phyloP scores from a whole-genome alignment of 2,888 invertebrate genomes.

The Pyrrhosoma nymphula region DNA sequence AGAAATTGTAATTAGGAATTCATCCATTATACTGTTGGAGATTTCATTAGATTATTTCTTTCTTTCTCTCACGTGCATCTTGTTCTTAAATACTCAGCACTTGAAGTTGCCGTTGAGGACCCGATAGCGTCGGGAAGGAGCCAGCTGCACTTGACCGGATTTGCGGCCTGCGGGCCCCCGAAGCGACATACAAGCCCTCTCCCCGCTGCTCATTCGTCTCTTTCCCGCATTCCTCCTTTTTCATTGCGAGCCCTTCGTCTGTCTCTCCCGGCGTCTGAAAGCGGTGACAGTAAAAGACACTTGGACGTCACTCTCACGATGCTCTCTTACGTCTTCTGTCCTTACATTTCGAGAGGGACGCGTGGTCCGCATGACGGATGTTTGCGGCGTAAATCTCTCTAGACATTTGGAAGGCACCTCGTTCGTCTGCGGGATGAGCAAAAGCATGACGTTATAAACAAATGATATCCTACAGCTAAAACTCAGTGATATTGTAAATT shows the following conservation, averaged over 20 bases:
- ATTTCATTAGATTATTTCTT: too few species aligned
- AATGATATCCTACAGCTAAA: too few species aligned
- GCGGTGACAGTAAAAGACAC: slow-evolving; percentile 28
- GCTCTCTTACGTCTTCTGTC: neutral
- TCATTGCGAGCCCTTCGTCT: neutral
- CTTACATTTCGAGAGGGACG: neutral
- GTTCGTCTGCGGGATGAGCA: neutral
- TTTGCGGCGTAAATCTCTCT: neutral
- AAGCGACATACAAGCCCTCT: neutral
- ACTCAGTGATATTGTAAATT: too few species aligned
- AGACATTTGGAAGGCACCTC: neutral
- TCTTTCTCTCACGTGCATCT: too few species aligned
- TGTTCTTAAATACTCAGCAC: neutral
- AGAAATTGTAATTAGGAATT: too few species aligned
- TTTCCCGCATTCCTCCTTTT: slow-evolving; percentile 18
- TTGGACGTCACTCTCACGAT: neutral
- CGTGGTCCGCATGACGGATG: neutral
- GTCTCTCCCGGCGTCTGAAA: slow-evolving; percentile 8
- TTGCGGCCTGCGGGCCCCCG: neutral
- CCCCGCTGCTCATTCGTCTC: neutral
- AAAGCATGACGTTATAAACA: neutral
- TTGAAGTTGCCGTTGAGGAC: neutral
- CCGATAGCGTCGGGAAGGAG: neutral
- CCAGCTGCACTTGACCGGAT: neutral
- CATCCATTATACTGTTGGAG: too few species aligned